A percentile compares a stretch with the other conserved stretches of the same genome.
Evolutionary conservation across 37 sponge, comb jelly and placozoan genomes (phyloP).

Genomic region (Oopsacas minuta): DNA sequence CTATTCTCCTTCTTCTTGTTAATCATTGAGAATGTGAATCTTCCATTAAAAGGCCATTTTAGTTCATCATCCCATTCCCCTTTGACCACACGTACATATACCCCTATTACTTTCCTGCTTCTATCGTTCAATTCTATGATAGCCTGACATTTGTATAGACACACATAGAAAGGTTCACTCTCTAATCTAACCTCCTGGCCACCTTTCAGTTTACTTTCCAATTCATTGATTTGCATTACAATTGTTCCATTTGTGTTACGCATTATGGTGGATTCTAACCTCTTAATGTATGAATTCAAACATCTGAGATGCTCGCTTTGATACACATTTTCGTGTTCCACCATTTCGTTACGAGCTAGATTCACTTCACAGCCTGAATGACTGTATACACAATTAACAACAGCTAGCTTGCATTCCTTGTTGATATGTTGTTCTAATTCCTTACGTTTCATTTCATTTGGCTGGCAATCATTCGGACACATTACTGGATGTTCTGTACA

Average conservation of each 20-base stretch:
- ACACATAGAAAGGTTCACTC: background rate
- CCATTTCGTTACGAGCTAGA: background rate
- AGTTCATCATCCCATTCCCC: constrained; percentile 9
- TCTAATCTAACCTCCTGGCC: background rate
- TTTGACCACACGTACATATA: background rate
- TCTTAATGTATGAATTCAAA: background rate
- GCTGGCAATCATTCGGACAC: background rate
- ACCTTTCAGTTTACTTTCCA: background rate
- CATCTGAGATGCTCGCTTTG: background rate
- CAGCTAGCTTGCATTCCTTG: background rate
- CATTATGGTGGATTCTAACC: background rate
- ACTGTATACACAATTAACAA: background rate
- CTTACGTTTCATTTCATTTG: background rate
- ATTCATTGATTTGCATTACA: background rate
- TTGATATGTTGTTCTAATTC: background rate
- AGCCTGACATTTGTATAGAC: background rate
- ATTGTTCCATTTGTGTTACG: background rate
- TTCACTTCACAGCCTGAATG: background rate
- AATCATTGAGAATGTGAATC: background rate
- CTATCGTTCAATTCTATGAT: background rate
- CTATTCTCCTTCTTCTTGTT: background rate
- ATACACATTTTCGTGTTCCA: background rate
- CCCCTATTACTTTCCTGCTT: background rate
- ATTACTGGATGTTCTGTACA: background rate
- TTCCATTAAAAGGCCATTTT: background rate